Base-by-base conservation (phyloP, 2,113 vertebrate species). In the Phalacrocorax carbo region DNA sequence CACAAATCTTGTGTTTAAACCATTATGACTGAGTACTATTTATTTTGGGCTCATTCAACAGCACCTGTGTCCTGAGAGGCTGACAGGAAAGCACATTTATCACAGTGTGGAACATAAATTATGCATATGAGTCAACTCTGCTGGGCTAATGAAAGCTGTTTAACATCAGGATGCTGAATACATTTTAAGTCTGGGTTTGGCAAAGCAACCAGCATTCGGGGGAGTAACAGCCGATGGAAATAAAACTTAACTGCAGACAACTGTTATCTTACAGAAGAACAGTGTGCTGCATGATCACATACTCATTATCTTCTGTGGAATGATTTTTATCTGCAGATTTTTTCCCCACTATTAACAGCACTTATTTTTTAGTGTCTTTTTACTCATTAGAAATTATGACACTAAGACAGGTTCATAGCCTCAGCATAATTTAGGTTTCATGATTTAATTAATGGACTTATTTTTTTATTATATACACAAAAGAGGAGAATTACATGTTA, bases 81-180 rank as follows among this genome's bases (percentile, higher is more conserved):
- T 34, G 49, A 70, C 55, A 82, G 64, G 11, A 94, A 93, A 96
- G 32, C 11, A 46, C 21, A 79, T 94, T 84, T 77, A 82, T 84
- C 80, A 76, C 26, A 94, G 71, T 60, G 26, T 49, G 58, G 89
- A 96, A 90, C 36, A 69, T 72, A 81, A 96, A 92, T 77, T 30
- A 91, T 68, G 48, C 44, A 84, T 95, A 75, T 38, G 82, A 95
- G 54, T 82, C 65, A 91, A 70, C 12, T 91, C 38, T 70, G 38
- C 68, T 65, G 44, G 70, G 75, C 85, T 96, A 95, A 93, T 90
- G 94, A 92, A 97, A 89, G 34, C 25, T 81, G 38, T 69, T 94
- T 90, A 91, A 86, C 70, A 83, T 69, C 70, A 94, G 57, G 30
- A 80, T 82, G 73, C 85, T 88, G 61, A 95, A 65, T 69, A 52